phyloP scores from a whole-genome alignment of 2,797 vertebrate species.

The Podargus strigoides region DNA sequence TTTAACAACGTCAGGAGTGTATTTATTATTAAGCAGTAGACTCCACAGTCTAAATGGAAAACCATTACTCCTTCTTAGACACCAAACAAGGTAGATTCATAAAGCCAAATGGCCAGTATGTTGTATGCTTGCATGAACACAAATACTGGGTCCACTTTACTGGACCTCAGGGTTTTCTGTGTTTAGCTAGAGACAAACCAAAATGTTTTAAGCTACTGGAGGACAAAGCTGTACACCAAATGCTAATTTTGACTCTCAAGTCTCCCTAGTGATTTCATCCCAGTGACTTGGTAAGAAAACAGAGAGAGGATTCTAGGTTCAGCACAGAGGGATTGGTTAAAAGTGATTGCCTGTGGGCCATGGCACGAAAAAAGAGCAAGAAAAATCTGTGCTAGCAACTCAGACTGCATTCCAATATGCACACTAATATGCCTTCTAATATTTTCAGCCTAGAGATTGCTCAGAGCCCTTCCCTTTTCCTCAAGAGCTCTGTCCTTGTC shows the following conservation, averaged over 20 bases:
- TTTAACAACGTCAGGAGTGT: conserved; percentile 58
- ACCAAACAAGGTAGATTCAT: not conserved
- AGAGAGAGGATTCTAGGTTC: not conserved
- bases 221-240: not conserved
- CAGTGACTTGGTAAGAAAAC: not conserved
- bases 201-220: not conserved
- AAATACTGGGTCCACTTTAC: not conserved
- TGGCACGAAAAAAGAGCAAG: not conserved
- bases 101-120: not conserved
- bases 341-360: not conserved
- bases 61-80: conserved; percentile 25
- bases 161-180: not conserved
- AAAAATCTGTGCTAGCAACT: not conserved
- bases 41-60: conserved; percentile 45
- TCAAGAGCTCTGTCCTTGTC: not conserved
- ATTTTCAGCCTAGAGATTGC: not conserved
- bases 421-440: too few species aligned
- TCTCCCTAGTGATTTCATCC: not conserved
- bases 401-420: not conserved
- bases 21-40: conserved; percentile 52
- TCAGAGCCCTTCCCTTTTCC: not conserved
- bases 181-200: not conserved
- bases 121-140: not conserved
- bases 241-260: not conserved
- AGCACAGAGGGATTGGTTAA: not conserved